Conservation (phyloP, 2,888 invertebrate genomes). For the Hesperia comma region DNA sequence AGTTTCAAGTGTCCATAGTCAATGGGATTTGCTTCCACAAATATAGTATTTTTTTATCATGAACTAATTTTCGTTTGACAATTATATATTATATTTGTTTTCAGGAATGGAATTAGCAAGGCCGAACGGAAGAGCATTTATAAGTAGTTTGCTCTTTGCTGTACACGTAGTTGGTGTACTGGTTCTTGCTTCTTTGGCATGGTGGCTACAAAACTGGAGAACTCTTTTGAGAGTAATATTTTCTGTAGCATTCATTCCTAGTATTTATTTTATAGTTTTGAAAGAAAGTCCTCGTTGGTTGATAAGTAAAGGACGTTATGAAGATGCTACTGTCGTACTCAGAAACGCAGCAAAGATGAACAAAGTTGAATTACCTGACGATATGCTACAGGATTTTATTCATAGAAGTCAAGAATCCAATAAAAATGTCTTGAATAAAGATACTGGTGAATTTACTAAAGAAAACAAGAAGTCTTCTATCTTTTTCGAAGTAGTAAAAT, state of each 20-base stretch:
- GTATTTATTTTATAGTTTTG: conserved; percentile 84
- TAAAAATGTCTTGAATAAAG: not conserved
- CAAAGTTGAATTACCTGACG: conserved; percentile 57
- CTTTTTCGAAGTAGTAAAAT: conserved; percentile 62
- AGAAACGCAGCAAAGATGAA: conserved; percentile 83
- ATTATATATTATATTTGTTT: no score
- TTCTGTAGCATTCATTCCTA: conserved; percentile 83
- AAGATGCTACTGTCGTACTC: conserved; percentile 83
- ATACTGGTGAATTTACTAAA: conserved; percentile 11
- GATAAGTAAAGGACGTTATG: conserved; percentile 82
- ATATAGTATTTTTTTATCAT: no score
- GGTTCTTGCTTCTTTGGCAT: conserved; percentile 84
- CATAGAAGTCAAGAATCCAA: no score
- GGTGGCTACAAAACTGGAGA: conserved; percentile 86
- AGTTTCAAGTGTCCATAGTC: no score
- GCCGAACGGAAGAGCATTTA: conserved; percentile 85
- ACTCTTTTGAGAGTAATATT: conserved; percentile 84
- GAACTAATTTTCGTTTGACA: not conserved
- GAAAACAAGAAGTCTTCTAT: not conserved
- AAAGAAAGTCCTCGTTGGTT: conserved; percentile 89
- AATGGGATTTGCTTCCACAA: no score
- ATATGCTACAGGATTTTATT: conserved; percentile 44
- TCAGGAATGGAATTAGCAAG: conserved; percentile 85
- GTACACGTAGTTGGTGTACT: conserved; percentile 87
- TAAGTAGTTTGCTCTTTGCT: conserved; percentile 85